These are phyloP conservation scores for Aethes cnicana DNA, from an alignment of 2,888 invertebrate species.

Conservation along the genomic window DNA sequence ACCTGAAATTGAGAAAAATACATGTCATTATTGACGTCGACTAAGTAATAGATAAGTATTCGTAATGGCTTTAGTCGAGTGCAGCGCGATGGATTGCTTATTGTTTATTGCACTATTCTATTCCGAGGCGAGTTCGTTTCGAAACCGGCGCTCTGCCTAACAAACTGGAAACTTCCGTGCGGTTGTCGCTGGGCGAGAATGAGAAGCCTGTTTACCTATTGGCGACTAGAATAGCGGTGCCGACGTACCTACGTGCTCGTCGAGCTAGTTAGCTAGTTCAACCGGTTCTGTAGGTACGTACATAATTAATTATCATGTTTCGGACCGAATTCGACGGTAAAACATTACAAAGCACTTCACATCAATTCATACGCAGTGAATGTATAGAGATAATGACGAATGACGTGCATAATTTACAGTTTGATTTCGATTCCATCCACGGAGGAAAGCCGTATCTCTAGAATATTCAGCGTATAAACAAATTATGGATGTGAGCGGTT, in stretches of 20 bases:
- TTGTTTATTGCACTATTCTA: conserved; percentile 26
- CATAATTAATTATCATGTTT: conserved; percentile 11
- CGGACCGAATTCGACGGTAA: not conserved
- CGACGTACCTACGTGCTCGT: conserved; percentile 14
- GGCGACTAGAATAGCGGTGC: conserved; percentile 8
- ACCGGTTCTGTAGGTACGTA: conserved; percentile 21
- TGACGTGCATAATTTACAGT: not conserved
- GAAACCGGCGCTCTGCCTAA: conserved; percentile 16
- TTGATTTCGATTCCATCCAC: not conserved
- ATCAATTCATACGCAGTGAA: too few relatives aligned
- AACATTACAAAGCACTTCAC: too few relatives aligned
- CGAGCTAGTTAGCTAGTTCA: conserved; percentile 9
- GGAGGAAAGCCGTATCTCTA: conserved; percentile 39
- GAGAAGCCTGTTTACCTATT: conserved; percentile 19
- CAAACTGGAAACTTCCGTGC: conserved; percentile 8
- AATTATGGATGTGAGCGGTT: conserved; percentile 53
- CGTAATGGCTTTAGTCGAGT: too few relatives aligned
- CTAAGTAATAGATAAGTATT: too few relatives aligned
- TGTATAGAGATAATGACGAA: not conserved
- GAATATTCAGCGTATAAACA: conserved; percentile 54
- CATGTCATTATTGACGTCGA: too few relatives aligned
- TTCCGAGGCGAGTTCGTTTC: conserved; percentile 24
- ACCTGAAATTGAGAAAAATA: too few relatives aligned
- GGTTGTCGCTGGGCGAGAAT: conserved; percentile 6
- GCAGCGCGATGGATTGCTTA: conserved; percentile 14